A percentile compares a stretch with the other conserved stretches of the same genome.
These are phyloP conservation scores for Lochmaea capreae DNA, from an alignment of 2,888 invertebrate genomes.

Conservation along the genomic window DNA sequence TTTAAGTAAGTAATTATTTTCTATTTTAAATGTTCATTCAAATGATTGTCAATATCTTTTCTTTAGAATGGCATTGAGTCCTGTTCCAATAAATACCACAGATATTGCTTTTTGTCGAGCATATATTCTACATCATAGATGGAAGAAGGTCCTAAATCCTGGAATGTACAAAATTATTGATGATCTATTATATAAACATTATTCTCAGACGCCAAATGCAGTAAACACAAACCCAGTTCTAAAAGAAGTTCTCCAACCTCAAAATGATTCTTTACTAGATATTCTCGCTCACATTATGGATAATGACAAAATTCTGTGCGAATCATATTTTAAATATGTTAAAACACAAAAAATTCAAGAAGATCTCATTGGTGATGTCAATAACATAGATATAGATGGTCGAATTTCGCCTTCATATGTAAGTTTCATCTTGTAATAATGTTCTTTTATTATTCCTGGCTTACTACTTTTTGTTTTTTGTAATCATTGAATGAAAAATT, in stretches of 20 bases:
- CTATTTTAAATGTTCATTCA: neutral
- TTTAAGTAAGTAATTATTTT: conserved; percentile 50
- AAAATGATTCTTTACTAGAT: conserved; percentile 38
- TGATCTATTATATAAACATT: conserved; percentile 49
- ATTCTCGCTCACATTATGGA: conserved; percentile 36
- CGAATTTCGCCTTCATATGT: conserved; percentile 16
- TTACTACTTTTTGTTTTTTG: no score
- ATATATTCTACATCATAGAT: conserved; percentile 55
- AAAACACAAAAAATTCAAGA: conserved; percentile 42
- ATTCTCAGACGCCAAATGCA: conserved; percentile 47
- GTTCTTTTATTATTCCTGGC: neutral
- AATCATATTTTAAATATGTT: conserved; percentile 52
- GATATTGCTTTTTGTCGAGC: conserved; percentile 55
- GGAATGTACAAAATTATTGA: conserved; percentile 49
- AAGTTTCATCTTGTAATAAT: no score
- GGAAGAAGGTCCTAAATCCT: conserved; percentile 48
- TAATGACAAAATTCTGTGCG: conserved; percentile 38
- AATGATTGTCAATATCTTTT: conserved; percentile 18
- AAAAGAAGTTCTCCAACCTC: conserved; percentile 49
- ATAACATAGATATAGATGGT: conserved; percentile 37
- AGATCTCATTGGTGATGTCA: conserved; percentile 1
- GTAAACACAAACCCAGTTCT: conserved; percentile 48
- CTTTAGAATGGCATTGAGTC: conserved; percentile 52
- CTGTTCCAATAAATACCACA: conserved; percentile 45
- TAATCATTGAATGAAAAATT: no score